Conservation (phyloP, 2,888 invertebrate species). For the Ephialtes manifestator region DNA sequence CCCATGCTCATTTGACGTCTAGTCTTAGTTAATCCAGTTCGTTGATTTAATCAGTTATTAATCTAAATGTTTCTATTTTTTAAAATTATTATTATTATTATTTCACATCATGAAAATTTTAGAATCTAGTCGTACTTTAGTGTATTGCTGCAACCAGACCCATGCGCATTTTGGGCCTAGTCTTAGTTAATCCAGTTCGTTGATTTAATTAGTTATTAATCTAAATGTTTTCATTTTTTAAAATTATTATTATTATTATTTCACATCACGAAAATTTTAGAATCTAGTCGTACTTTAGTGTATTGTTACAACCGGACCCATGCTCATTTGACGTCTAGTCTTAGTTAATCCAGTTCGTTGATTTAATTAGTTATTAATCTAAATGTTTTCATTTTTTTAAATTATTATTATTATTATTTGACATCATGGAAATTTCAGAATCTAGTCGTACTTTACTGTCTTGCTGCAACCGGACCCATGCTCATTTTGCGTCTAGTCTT, state of each 20-base stretch:
- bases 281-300: neutral
- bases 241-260: too few species aligned
- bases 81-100: too few species aligned
- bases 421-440: too few species aligned
- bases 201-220: too few species aligned
- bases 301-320: neutral
- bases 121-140: neutral
- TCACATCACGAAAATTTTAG: too few species aligned
- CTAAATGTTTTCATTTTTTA: too few species aligned
- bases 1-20: neutral
- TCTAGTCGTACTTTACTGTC: neutral
- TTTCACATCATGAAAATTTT: too few species aligned
- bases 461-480: neutral
- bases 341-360: neutral
- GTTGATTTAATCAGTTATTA: too few species aligned
- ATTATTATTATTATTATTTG: too few species aligned
- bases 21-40: neutral
- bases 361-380: too few species aligned
- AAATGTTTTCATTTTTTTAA: too few species aligned
- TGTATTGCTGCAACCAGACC: neutral
- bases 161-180: neutral
- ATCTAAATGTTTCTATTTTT: too few species aligned
- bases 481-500: neutral
- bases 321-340: neutral
- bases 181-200: neutral